Evolutionary conservation across 2,888 invertebrate genomes (phyloP), one percentile per base, ranked within the genome.

Genomic region (Galerucella pusilla): DNA sequence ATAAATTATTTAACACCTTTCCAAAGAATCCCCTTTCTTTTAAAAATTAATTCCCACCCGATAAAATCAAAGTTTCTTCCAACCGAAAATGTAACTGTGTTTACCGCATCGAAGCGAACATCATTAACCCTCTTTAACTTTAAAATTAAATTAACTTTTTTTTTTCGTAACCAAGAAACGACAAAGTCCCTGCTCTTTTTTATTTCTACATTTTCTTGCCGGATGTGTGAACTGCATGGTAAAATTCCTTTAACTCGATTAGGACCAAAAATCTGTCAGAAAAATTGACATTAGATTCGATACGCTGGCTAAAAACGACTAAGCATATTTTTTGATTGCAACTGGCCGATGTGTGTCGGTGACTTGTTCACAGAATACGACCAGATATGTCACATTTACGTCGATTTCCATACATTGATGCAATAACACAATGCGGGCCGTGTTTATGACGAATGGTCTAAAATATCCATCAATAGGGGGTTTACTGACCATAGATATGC

Each of bases 351-450:
- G 64, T 65, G 64, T 65, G 20, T 46, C 46, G 64, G 64, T 65
- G 64, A 84, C 83, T 85, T 86, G 86, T 86, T 86, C 86, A 85
- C 85, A 74, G 82, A 79, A 80, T 79, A 81, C 81, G 81, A 79
- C 81, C 81, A 80, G 77, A 82, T 79, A 84, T 85, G 86, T 86
- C 86, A 85, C 85, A 85, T 87, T 86, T 86, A 85, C 85, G 84
- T 85, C 85, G 86, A 86, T 86, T 86, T 85, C 84, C 85, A 85
- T 85, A 84, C 84, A 83, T 80, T 83, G 82, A 79, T 82, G 84
- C 83, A 84, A 85, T 80, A 81, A 83, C 80, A 87, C 86, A 86
- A 86, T 85, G 83, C 84, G 83, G 84, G 82, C 82, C 77, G 82
- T 80, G 81, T 83, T 84, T 84, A 85, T 85, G 86, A 86, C 85